phyloP scores from a whole-genome alignment of 2,888 invertebrate species.

The Melanostoma mellinum region DNA sequence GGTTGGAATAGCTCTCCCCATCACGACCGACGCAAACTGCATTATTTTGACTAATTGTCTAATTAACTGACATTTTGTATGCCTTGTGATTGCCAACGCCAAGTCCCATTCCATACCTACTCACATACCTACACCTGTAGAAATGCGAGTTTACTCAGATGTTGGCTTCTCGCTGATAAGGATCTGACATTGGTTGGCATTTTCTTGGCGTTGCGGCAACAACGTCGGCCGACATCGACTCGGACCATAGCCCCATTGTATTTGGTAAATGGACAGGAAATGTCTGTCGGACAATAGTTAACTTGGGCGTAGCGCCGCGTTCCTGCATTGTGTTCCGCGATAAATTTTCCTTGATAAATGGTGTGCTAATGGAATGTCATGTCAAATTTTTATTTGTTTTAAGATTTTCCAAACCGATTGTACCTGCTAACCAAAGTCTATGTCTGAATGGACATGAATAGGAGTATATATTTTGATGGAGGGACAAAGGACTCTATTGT shows the following conservation, averaged over 20 bases:
- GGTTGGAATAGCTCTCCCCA: conserved; percentile 22
- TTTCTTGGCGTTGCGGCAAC: conserved; percentile 46
- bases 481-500: conserved; percentile 77
- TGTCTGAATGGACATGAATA: conserved; percentile 65
- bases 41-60: conserved; percentile 73
- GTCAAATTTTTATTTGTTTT: conserved; percentile 78
- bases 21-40: conserved; percentile 34
- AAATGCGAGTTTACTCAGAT: conserved; percentile 54
- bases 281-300: conserved; percentile 65
- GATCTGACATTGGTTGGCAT: conserved; percentile 63
- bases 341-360: conserved; percentile 78
- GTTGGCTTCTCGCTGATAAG: conserved; percentile 64
- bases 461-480: conserved; percentile 53
- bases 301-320: conserved; percentile 9
- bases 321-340: conserved; percentile 39
- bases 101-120: background rate
- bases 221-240: background rate
- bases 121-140: conserved; percentile 41
- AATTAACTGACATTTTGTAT: conserved; percentile 71
- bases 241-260: conserved; percentile 30
- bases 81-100: conserved; percentile 35
- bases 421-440: conserved; percentile 5
- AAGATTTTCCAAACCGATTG: conserved; percentile 74
- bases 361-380: conserved; percentile 81
- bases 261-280: conserved; percentile 69